Evolutionary conservation across 2,888 invertebrate species (phyloP).

Genomic region (Abrostola tripartita): DNA sequence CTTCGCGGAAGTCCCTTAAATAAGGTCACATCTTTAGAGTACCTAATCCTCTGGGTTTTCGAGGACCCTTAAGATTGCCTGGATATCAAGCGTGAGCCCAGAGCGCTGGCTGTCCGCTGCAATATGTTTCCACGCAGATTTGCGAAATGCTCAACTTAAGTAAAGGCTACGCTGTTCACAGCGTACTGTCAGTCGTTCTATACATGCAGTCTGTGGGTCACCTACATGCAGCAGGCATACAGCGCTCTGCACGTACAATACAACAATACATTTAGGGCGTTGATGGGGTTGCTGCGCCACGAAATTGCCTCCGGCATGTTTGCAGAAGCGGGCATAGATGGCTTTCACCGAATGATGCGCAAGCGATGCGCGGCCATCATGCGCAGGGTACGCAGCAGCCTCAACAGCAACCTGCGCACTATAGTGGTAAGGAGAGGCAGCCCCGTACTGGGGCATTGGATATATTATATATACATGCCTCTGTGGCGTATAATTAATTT

Average conservation of each 20-base stretch:
- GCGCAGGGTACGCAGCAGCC: neutral
- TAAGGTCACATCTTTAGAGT: neutral
- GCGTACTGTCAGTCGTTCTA: neutral
- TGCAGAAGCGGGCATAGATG: too few species aligned
- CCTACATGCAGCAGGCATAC: too few species aligned
- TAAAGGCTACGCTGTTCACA: conserved; percentile 1
- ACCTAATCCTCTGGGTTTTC: neutral
- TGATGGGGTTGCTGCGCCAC: too few species aligned
- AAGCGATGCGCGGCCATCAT: too few species aligned
- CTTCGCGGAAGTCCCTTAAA: neutral
- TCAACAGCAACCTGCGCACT: neutral
- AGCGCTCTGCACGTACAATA: too few species aligned
- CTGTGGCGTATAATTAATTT: neutral
- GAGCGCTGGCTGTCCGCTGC: too few species aligned
- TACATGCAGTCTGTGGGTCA: neutral
- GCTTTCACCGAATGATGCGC: too few species aligned
- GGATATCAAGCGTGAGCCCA: neutral
- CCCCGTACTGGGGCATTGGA: neutral
- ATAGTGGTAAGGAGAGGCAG: neutral
- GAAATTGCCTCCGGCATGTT: too few species aligned
- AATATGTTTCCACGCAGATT: neutral
- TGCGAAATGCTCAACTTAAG: neutral
- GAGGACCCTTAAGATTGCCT: neutral
- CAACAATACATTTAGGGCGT: too few species aligned
- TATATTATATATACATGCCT: neutral